Evolutionary conservation across 1,140 invertebrate species (phyloP), one percentile per base, ranked within the genome.

Genomic region (Drosophila triauraria): DNA sequence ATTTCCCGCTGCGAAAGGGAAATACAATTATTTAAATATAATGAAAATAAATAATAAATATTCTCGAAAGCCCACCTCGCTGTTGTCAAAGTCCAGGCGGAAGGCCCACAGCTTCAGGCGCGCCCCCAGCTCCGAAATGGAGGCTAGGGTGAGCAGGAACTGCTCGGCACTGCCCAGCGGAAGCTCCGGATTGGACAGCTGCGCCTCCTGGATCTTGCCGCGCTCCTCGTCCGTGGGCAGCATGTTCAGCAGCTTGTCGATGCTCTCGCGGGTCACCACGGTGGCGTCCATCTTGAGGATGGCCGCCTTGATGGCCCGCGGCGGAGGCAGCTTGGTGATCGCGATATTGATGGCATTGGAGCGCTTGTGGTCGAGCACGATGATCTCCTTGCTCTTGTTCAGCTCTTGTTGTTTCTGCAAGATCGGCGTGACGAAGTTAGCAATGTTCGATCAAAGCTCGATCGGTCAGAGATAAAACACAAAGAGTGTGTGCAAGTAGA

Each of bases 271-370:
- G 81, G 99, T 99, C 94, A 99, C 98, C 59, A 99, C 98, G 0
- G 98, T 98, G 1, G 97, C 97, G 93, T 99, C 99, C 98, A 99
- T 99, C 94, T 99, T 99, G 78, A 99, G 94, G 80, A 99, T 99
- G 53, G 99, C 99, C 25, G 98, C 97, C 93, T 99, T 99, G 68
- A 99, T 99, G 4, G 98, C 98, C 63, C 98, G 95, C 3, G 98
- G 97, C 6, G 98, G 98, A 27, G 99, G 99, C 75, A 99, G 94
- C 93, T 99, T 99, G 10, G 99, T 99, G 96, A 99, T 98, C n/a
- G 98, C 98, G 87, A 99, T 99, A 93, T 99, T 99, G 79, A 99
- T 99, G 12, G 98, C 98, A 93, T 99, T 99, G 3, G 99, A 99
- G 75, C 99, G 94, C 92, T 99, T 99, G 25, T 98, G 96, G 93